phyloP scores from a whole-genome alignment of 1,140 invertebrate genomes.

The Philopotamus ludificatus region DNA sequence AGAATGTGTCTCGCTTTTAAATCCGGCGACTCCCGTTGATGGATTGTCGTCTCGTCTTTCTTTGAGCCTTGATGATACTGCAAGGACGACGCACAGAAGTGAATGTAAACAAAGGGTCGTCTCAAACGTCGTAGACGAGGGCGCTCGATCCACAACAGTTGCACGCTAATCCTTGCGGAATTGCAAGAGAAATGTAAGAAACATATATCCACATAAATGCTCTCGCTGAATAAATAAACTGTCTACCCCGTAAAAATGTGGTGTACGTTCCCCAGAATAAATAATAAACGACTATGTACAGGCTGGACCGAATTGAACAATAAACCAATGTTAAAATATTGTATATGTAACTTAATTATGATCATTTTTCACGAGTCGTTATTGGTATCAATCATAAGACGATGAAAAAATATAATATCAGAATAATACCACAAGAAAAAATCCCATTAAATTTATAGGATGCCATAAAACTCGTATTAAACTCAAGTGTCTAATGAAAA shows the following conservation, averaged over 20 bases:
- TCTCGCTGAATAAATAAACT: neutral
- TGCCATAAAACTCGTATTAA: neutral
- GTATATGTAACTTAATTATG: too few species aligned
- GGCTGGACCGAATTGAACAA: too few species aligned
- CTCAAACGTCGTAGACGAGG: neutral
- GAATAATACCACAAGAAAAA: too few species aligned
- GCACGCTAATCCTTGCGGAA: neutral
- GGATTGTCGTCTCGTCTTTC: neutral
- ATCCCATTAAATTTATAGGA: neutral
- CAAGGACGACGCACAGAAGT: neutral
- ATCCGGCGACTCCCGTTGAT: neutral
- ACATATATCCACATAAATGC: neutral
- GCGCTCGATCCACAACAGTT: too few species aligned
- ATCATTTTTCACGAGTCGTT: too few species aligned
- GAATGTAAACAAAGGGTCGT: neutral
- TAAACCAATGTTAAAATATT: too few species aligned
- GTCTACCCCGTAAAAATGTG: too few species aligned
- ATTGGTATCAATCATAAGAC: too few species aligned
- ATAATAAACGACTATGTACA: too few species aligned
- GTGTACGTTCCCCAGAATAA: too few species aligned
- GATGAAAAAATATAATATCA: too few species aligned
- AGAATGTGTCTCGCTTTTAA: too few species aligned
- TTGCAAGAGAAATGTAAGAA: neutral
- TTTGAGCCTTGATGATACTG: neutral
- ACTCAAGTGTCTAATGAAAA: neutral